Conservation (phyloP, 2,888 invertebrate species). For the Melitaea athalia region DNA sequence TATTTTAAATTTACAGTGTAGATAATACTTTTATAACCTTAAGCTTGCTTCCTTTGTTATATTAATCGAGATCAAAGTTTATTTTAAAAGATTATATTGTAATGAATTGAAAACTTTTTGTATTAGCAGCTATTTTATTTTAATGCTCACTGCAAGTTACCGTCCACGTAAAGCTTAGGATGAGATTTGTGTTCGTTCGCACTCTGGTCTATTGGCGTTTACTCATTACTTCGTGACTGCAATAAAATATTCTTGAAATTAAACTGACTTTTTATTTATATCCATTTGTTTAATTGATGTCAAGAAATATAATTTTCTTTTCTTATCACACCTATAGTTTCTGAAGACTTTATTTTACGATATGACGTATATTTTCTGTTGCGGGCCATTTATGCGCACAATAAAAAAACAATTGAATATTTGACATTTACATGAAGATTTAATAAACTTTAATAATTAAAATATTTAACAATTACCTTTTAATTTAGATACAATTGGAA, state of each 20-base stretch:
- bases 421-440: no score
- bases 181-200: conserved; percentile 39
- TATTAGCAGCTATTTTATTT: conserved; percentile 5
- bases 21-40: conserved; percentile 19
- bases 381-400: no score
- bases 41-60: conserved; percentile 4
- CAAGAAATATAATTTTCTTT: neutral
- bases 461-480: no score
- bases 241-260: conserved; percentile 37
- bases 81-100: conserved; percentile 8
- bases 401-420: no score
- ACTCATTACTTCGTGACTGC: conserved; percentile 33
- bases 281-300: neutral
- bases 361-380: no score
- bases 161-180: conserved; percentile 45
- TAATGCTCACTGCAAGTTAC: conserved; percentile 45
- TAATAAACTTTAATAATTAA: no score
- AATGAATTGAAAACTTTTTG: neutral
- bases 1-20: conserved; percentile 25
- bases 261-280: neutral
- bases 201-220: conserved; percentile 23
- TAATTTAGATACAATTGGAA: no score
- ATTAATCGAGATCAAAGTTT: conserved; percentile 1
- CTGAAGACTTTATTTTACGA: no score
- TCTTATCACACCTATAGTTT: no score